Evolutionary conservation across 2,888 invertebrate species (phyloP).

Genomic region (Rutpela maculata): DNA sequence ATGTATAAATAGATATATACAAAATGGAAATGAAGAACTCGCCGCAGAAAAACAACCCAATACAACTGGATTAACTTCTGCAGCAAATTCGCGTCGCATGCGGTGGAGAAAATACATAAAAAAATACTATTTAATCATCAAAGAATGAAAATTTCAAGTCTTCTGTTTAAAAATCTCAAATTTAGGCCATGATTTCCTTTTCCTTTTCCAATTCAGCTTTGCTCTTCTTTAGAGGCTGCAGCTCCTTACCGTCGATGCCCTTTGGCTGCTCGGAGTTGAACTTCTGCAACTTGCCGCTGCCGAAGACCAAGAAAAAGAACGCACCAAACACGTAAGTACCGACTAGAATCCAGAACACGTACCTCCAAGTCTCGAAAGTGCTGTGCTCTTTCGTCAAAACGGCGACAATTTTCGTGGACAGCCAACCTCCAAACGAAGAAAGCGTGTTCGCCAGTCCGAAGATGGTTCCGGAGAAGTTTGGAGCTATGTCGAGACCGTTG

Average conservation of each 20-base stretch:
- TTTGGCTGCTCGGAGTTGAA: conserved; percentile 73
- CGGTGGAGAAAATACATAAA: conserved; percentile 3
- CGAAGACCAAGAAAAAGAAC: conserved; percentile 79
- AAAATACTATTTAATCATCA: background rate
- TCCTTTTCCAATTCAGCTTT: conserved; percentile 63
- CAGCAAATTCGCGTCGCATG: conserved; percentile 1
- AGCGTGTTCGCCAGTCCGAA: conserved; percentile 92
- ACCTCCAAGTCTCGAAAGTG: conserved; percentile 86
- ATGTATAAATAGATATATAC: conserved; percentile 38
- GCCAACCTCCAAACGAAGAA: conserved; percentile 88
- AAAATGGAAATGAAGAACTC: conserved; percentile 29
- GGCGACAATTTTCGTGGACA: conserved; percentile 89
- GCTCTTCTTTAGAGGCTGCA: conserved; percentile 70
- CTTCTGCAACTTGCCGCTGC: conserved; percentile 81
- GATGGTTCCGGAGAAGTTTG: conserved; percentile 92
- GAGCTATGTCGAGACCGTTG: conserved; percentile 91
- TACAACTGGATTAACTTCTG: background rate
- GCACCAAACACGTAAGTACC: conserved; percentile 83
- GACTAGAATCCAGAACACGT: conserved; percentile 88
- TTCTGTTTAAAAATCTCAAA: background rate
- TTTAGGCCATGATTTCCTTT: conserved; percentile 55
- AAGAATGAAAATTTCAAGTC: background rate
- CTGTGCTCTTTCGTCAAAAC: conserved; percentile 84
- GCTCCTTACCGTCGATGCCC: conserved; percentile 63
- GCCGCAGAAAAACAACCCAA: background rate